phyloP scores from a whole-genome alignment of 1,140 invertebrate genomes.

The Brachionus sp. region DNA sequence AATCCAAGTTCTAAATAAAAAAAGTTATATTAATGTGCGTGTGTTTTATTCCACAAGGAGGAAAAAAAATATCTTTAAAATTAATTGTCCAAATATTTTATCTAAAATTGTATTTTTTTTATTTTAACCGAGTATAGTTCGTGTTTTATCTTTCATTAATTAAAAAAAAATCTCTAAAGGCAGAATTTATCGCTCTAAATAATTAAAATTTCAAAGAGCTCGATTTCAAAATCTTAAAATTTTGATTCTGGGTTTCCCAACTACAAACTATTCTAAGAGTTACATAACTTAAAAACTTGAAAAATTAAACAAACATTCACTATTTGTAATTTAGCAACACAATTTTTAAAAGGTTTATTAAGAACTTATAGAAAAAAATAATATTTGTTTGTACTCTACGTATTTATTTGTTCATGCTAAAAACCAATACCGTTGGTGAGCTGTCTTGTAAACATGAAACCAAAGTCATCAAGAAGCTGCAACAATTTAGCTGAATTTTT shows the following conservation, averaged over 20 bases:
- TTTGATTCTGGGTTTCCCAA: neutral
- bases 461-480: neutral
- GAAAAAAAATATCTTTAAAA: neutral
- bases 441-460: slow-evolving; percentile 13
- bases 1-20: no score
- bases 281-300: neutral
- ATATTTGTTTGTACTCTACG: neutral
- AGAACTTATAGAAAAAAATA: neutral
- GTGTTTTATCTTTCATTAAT: neutral
- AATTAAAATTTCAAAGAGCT: neutral
- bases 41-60: neutral
- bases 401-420: neutral
- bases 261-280: neutral
- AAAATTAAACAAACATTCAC: neutral
- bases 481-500: neutral
- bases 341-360: neutral
- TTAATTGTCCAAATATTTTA: neutral
- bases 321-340: neutral
- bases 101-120: neutral
- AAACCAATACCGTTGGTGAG: neutral
- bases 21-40: neutral
- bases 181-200: neutral
- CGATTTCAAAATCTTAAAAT: neutral
- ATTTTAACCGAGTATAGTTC: neutral
- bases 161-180: neutral